phyloP scores from a whole-genome alignment of 2,797 vertebrate genomes.

The Tadarida brasiliensis region DNA sequence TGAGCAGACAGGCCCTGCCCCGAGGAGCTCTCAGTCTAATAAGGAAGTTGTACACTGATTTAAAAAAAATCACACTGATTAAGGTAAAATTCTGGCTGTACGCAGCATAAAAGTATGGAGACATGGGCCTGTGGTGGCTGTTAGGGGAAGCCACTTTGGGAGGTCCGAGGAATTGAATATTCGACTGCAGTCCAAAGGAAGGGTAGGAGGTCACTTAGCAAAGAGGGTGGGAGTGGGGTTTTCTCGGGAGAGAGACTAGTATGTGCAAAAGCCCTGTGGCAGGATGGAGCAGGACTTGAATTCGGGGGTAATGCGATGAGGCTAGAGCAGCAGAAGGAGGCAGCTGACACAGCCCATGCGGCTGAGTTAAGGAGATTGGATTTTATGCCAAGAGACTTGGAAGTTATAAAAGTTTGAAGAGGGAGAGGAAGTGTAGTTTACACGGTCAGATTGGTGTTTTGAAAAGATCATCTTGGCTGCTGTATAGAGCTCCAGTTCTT shows the following conservation, averaged over 20 bases:
- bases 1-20: not conserved
- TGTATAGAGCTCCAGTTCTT: not conserved
- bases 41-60: not conserved
- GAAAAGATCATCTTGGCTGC: slow-evolving; percentile 28
- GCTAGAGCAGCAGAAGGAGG: not conserved
- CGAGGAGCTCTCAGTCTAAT: not conserved
- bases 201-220: not conserved
- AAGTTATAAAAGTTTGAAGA: slow-evolving; percentile 50
- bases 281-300: not conserved
- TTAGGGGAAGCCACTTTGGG: too few relatives aligned
- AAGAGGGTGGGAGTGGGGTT: not conserved
- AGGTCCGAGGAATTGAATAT: not conserved
- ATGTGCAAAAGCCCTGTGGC: not conserved
- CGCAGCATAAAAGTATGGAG: not conserved
- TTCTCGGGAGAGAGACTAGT: not conserved
- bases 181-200: not conserved
- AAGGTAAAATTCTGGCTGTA: not conserved
- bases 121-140: not conserved
- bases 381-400: slow-evolving; percentile 28
- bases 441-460: not conserved
- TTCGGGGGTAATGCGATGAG: not conserved
- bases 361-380: not conserved
- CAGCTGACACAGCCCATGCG: not conserved
- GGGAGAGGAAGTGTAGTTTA: slow-evolving; percentile 31
- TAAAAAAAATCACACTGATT: not conserved